These are phyloP conservation scores for Protaetia brevitarsis DNA, from an alignment of 1,140 invertebrate species.

Conservation along the genomic window DNA sequence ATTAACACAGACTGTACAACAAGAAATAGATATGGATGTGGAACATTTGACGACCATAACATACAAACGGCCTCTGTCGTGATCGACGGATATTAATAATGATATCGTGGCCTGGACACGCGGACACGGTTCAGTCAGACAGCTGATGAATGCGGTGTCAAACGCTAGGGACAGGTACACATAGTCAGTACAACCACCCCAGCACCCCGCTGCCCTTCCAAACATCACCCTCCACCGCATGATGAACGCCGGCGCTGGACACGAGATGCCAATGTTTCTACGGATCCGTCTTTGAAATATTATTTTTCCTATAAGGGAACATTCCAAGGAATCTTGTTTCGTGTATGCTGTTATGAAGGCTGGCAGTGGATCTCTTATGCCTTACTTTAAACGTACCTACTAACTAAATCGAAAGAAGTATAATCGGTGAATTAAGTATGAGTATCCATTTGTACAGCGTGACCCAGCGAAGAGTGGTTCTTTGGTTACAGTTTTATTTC, in stretches of 20 bases:
- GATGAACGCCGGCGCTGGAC: not conserved
- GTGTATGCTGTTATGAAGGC: not conserved
- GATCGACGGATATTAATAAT: constrained; percentile 37
- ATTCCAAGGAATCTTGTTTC: not conserved
- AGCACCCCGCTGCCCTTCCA: constrained; percentile 12
- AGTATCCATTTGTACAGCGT: too few species aligned
- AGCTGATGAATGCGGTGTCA: constrained; percentile 38
- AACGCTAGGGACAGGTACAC: constrained; percentile 32
- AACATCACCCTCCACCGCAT: constrained; percentile 17
- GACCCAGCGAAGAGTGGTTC: too few species aligned
- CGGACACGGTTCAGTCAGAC: constrained; percentile 31
- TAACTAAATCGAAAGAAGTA: too few species aligned
- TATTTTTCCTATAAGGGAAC: constrained; percentile 7
- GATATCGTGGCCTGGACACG: constrained; percentile 32
- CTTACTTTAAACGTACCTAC: too few species aligned
- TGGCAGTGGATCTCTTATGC: not conserved
- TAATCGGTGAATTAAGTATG: too few species aligned
- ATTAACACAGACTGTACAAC: not conserved
- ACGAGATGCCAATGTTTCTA: constrained; percentile 6
- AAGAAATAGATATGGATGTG: not conserved
- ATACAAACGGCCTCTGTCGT: not conserved
- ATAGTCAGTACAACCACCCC: constrained; percentile 27
- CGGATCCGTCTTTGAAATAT: not conserved
- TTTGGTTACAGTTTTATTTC: too few species aligned
- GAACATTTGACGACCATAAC: not conserved